These are phyloP conservation scores for Lanistes nyassanus DNA, from an alignment of 1,140 invertebrate species.

Conservation along the genomic window DNA sequence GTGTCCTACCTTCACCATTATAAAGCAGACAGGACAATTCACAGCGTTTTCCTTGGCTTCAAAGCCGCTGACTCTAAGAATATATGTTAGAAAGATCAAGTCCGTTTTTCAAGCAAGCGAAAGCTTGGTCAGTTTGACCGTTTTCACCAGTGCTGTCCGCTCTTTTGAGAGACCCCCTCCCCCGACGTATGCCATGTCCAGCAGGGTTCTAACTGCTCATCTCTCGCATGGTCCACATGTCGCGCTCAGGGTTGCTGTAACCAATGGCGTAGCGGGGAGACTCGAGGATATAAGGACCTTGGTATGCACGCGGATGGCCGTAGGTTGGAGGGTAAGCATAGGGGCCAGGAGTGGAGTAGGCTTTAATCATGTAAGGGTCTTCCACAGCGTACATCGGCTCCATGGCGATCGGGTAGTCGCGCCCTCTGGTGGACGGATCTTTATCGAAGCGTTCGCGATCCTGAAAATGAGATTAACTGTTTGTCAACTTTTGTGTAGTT, in stretches of 20 bases:
- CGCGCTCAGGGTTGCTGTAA: conserved; percentile 38
- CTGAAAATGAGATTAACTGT: too few species aligned
- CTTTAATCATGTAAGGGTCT: conserved; percentile 13
- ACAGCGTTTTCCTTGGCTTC: too few species aligned
- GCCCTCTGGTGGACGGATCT: conserved; percentile 24
- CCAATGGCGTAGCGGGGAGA: conserved; percentile 43
- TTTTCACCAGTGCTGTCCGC: background rate
- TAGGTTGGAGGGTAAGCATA: conserved; percentile 32
- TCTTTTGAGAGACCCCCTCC: too few species aligned
- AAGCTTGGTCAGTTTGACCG: background rate
- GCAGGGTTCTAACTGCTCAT: conserved; percentile 21
- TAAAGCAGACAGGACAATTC: too few species aligned
- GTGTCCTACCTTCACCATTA: too few species aligned
- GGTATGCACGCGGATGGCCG: conserved; percentile 35
- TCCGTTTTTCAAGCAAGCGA: background rate
- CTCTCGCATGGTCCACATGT: conserved; percentile 35
- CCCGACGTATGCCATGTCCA: background rate
- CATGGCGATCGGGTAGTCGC: conserved; percentile 50
- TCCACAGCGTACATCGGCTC: conserved; percentile 42
- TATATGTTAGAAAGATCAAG: too few species aligned
- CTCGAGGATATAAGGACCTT: conserved; percentile 29
- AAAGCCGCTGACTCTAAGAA: too few species aligned
- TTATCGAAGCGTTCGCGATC: conserved; percentile 45
- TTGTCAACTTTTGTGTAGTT: too few species aligned
- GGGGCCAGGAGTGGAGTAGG: conserved; percentile 11